Evolutionary conservation across 2,797 vertebrate genomes (phyloP).

Genomic region (Hemibagrus guttatus): DNA sequence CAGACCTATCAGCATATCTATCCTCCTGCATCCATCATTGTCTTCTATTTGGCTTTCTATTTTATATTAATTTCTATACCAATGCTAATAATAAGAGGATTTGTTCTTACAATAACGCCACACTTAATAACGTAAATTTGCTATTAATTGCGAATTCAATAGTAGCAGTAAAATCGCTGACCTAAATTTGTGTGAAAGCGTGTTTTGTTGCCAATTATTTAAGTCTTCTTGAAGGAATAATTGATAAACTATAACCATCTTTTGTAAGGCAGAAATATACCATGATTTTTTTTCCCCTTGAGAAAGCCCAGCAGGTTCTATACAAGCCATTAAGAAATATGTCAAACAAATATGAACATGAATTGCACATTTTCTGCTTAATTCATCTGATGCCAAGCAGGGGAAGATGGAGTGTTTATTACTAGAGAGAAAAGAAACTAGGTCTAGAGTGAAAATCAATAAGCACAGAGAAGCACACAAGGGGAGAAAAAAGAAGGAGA

Average conservation of each 20-base stretch:
- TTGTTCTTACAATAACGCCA: not conserved
- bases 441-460: constrained; percentile 64
- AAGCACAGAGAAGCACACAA: constrained; percentile 48
- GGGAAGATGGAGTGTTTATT: constrained; percentile 39
- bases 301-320: not conserved
- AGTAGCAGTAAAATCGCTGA: not conserved
- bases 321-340: constrained; percentile 5
- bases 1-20: constrained; percentile 7
- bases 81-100: not conserved
- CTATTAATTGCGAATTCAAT: not conserved
- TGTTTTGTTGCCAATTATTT: not conserved
- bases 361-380: constrained; percentile 30
- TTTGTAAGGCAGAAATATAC: not conserved
- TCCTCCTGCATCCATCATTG: not conserved
- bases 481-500: constrained; percentile 42
- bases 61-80: constrained; percentile 1
- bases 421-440: constrained; percentile 35
- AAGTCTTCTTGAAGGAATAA: not conserved
- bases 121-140: not conserved
- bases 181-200: not conserved
- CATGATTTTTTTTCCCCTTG: not conserved
- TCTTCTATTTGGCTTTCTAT: not conserved
- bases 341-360: constrained; percentile 30
- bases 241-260: not conserved
- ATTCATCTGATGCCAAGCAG: constrained; percentile 11